Evolutionary conservation across 2,797 vertebrate genomes (phyloP), one percentile per base, ranked within the genome.

Genomic region (Mustela erminea): DNA sequence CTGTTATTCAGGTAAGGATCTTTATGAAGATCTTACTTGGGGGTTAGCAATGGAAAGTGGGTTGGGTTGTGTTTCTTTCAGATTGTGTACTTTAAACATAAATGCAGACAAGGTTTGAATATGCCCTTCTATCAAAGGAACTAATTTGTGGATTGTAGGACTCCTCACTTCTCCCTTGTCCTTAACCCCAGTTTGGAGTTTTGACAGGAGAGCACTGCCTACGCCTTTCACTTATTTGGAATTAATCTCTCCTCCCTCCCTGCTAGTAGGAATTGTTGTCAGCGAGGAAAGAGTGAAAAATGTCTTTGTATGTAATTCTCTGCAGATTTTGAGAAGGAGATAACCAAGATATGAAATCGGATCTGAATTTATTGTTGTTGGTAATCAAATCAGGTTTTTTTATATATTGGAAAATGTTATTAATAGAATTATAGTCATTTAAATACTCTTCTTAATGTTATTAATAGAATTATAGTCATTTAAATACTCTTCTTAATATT

Each of bases 1-100:
- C 99, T 60, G 99, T 99, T 96, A 99, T 99, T 98, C 99, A 99
- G 99, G 99, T 99, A 98, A 99, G 98, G 15, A 1, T 85, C 6
- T 58, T 58, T 46, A 25, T 80, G 58, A 38, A 70, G 29, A 27
- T 95, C 75, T 89, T 92, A 13, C 6, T 77, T 87, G 29, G 35
- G 66, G 41, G 35, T 43, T n/a, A 85, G 38, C 23, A 85, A 0
- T 91, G 64, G 49, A 60, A 82, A 68, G 5, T 87, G 12, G 20
- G 7, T 41, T 70, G 10, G 17, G 0, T 68, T 68, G 2, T 83
- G 56, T 93, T 90, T 89, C 32, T 86, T 82, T 90, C 74, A 68
- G 58, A 8, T 35, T 90, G 12, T 38, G 2, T 62, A 35, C 25
- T 75, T 70, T 38, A 91, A 72, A 78, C 2, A 17, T 46, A 72